Evolutionary conservation across 2,797 vertebrate genomes (phyloP).

Genomic region (Philypnodon macrostomus): DNA sequence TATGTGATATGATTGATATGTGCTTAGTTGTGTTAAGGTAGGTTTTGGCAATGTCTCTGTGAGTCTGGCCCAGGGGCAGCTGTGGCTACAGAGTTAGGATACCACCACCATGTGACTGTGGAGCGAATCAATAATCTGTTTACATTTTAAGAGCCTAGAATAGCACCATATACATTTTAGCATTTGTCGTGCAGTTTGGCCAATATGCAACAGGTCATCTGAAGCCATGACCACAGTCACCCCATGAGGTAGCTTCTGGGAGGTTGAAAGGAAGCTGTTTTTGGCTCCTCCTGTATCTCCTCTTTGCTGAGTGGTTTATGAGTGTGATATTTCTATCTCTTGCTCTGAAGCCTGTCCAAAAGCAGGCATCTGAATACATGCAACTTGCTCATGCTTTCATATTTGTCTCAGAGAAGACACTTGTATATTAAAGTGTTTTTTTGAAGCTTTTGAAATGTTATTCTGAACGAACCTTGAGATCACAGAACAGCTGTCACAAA

Average conservation of each 20-base stretch:
- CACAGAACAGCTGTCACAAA: constrained; percentile 60
- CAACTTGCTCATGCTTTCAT: constrained; percentile 27
- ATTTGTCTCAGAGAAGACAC: constrained; percentile 16
- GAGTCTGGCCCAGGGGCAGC: too few species aligned
- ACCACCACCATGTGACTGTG: too few species aligned
- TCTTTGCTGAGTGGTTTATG: constrained; percentile 47
- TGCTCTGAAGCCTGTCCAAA: constrained; percentile 19
- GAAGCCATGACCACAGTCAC: constrained; percentile 22
- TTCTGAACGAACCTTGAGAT: constrained; percentile 27
- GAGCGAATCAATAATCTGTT: too few species aligned
- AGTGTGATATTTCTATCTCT: constrained; percentile 49
- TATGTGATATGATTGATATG: too few species aligned
- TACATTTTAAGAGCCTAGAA: too few species aligned
- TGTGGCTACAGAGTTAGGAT: too few species aligned
- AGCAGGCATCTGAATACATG: constrained; percentile 26
- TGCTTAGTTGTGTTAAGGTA: too few species aligned
- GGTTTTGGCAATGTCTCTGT: too few species aligned
- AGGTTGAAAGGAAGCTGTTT: constrained; percentile 34
- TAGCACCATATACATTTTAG: too few species aligned
- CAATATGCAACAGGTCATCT: constrained; percentile 33
- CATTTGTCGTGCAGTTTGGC: too few species aligned
- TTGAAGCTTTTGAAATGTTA: constrained; percentile 10
- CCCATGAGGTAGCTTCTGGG: constrained; percentile 15
- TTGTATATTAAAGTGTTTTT: constrained; percentile 35
- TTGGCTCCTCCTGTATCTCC: constrained; percentile 37